Evolutionary conservation across 2,888 invertebrate species (phyloP), one percentile per base, ranked within the genome.

Genomic region (Stenurella melanura): DNA sequence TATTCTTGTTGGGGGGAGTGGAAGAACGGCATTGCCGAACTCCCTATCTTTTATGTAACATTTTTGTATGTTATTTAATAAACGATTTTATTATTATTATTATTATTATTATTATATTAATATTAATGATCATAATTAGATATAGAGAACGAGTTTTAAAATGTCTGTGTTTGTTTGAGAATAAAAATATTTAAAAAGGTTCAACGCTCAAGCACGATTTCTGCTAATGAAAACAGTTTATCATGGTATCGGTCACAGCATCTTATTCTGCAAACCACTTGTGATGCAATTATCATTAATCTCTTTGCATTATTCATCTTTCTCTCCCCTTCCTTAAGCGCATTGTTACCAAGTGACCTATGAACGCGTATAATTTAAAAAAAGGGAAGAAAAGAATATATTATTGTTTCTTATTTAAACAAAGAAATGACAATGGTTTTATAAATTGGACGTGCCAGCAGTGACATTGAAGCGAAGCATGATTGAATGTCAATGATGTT

Each of bases 261-360:
- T 67, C 67, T 56, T n/a, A 30, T 69, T 69, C 69, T 34, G 38
- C 34, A 57, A 18, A 69, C 56, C 58, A 57, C 57, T 57, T 19
- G 57, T 26, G 58, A 57, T 69, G 69, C 69, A 26, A 69, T 67
- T 67, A 67, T 69, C 69, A 56, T 69, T 58, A 69, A 69, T 69
- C 69, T 69, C 69, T 34, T 69, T 69, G 69, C 57, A 58, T 69
- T 58, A 69, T 69, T 69, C 69, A 69, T 69, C 69, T 58, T 56
- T 18, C 26, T 34, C 34, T 38, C 34, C 30, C 15, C 11, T 67
- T 19, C 21, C 54, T 67, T 54, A 38, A 15, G 50, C 38, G 66
- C 67, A 56, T 67, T 67, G 67, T 67, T 67, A 54, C 19, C 61
- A 15, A 19, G 54, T 21, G 67, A 67, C 67, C 67, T 56, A n/a